phyloP scores from a whole-genome alignment of 1,140 invertebrate species.

The Temnothorax nylanderi region DNA sequence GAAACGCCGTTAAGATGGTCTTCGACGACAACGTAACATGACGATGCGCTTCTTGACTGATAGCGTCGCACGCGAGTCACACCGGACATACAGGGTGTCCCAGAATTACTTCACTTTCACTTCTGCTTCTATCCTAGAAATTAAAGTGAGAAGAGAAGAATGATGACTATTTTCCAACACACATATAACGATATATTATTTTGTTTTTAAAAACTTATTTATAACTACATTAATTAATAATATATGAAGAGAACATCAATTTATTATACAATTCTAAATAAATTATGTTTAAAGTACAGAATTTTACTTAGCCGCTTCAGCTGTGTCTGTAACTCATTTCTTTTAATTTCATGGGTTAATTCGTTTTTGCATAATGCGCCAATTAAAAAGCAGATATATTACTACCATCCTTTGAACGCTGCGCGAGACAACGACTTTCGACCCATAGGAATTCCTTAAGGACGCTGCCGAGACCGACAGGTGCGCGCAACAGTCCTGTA shows the following conservation, averaged over 20 bases:
- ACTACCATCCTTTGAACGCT: not conserved
- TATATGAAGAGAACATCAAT: not conserved
- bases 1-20: constrained; percentile 12
- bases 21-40: constrained; percentile 5
- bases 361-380: not conserved
- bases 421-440: not conserved
- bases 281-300: not conserved
- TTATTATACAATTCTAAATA: not conserved
- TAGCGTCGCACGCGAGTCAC: constrained; percentile 19
- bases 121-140: not conserved
- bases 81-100: constrained; percentile 13
- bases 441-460: constrained; percentile 48
- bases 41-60: constrained; percentile 32
- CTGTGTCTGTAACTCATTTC: not conserved
- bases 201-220: not conserved
- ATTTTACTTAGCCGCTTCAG: not conserved
- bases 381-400: constrained; percentile 10
- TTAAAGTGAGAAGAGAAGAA: not conserved
- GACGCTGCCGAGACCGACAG: constrained; percentile 43
- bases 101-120: constrained; percentile 19
- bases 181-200: not conserved
- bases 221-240: not conserved
- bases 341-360: not conserved
- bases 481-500: constrained; percentile 32
- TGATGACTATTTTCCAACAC: not conserved